A percentile compares a stretch with the other conserved stretches of the same genome.
phyloP scores from a whole-genome alignment of 2,113 vertebrate species.

The Python bivittatus region DNA sequence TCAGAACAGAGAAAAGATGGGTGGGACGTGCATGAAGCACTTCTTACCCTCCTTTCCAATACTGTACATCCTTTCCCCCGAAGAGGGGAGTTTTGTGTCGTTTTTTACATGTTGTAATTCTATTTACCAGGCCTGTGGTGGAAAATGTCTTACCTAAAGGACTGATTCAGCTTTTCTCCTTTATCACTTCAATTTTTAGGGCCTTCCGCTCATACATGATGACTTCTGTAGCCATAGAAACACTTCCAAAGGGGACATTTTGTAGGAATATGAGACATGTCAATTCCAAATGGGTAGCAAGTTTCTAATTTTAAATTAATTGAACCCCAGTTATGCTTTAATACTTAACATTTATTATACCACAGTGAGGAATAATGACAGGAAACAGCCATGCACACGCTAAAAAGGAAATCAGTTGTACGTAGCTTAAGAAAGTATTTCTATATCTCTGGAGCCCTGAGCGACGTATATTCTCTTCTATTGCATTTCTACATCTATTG shows the following conservation, averaged over 20 bases:
- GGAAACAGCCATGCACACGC: background rate
- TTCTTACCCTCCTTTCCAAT: background rate
- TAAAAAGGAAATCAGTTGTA: background rate
- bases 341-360: slow-evolving; percentile 28
- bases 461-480: too few relatives aligned
- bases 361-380: background rate
- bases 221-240: background rate
- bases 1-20: background rate
- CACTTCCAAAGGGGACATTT: background rate
- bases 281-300: background rate
- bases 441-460: too few relatives aligned
- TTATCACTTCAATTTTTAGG: background rate
- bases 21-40: background rate
- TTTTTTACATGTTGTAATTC: background rate
- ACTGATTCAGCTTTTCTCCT: background rate
- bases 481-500: background rate
- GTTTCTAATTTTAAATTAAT: background rate
- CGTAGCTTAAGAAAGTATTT: background rate
- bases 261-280: background rate
- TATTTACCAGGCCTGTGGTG: background rate
- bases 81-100: background rate
- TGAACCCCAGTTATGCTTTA: fast-evolving
- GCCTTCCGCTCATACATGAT: background rate
- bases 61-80: background rate
- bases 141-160: background rate